Evolutionary conservation across 2,797 vertebrate genomes (phyloP).

Genomic region (Pristis pectinata): DNA sequence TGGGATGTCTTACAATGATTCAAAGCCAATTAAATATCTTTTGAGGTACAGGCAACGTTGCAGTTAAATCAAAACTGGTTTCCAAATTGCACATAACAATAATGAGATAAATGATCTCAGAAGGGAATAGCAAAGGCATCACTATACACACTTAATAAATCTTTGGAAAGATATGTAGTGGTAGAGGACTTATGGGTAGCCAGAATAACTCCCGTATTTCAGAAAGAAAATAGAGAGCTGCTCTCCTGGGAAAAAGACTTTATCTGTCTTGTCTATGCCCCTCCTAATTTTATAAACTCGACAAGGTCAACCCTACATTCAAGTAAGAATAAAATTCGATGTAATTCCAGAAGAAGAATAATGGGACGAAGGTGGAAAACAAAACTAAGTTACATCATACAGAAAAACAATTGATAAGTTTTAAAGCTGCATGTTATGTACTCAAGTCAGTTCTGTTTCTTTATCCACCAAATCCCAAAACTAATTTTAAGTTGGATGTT

Average conservation of each 20-base stretch:
- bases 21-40: not conserved
- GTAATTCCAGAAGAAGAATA: not conserved
- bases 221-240: no score
- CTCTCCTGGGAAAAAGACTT: no score
- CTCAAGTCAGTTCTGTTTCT: not conserved
- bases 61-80: not conserved
- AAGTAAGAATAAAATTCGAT: no score
- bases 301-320: no score
- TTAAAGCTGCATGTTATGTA: not conserved
- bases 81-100: not conserved
- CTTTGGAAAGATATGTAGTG: no score
- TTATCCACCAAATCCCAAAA: not conserved
- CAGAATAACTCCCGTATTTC: no score
- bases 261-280: no score
- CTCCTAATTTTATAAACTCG: no score
- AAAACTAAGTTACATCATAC: not conserved
- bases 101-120: not conserved
- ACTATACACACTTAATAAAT: no score
- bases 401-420: not conserved
- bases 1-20: not conserved
- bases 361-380: not conserved
- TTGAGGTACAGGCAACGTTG: not conserved
- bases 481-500: not conserved
- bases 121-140: not conserved
- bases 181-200: no score